Evolutionary conservation across 2,113 vertebrate genomes (phyloP), one percentile per base, ranked within the genome.

Genomic region (Cygnus atratus): DNA sequence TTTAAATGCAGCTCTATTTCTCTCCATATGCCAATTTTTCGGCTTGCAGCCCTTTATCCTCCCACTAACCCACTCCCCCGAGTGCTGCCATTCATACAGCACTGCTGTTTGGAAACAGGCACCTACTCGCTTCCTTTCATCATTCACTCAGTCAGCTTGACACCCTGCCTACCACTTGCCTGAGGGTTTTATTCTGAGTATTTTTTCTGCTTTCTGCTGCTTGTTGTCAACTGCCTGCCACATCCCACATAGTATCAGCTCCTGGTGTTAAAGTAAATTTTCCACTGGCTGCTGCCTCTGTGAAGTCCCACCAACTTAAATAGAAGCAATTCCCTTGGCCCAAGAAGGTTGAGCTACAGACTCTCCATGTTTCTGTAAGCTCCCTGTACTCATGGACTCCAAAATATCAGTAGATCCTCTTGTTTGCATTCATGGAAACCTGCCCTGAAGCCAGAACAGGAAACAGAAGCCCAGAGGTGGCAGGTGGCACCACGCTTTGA

Each of bases 51-150:
- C 31, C 41, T 81, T 68, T 15, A 39, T 72, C 39, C 28, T 79
- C 66, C 25, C 33, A 62, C 12, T 24, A 24, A 33, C 59, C 44
- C 57, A 44, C 83, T 82, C 50, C 10, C 79, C n/a, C 21, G 3
- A 26, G 4, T 14, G 15, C 59, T 91, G 76, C 41, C 37, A 54
- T 82, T 93, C 80, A 58, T 50, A 48, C 1, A 8, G n/a, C 50
- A 37, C 35, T n/a, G 31, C 28, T 92, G 87, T 93, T 94, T 95
- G 94, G 59, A 92, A 92, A 96, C 83, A 84, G 31, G 35, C 84
- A 79, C 88, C 88, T 74, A 86, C 87, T 87, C 13, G 0, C 52
- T 88, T 90, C 76, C 65, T 77, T 87, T 84, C 41, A 31, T 58
- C 43, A 54, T 25, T 83, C 79, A 67, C 4, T n/a, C 86, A 68